Conservation (phyloP, 2,113 vertebrate genomes). For the Taxidea taxus region DNA sequence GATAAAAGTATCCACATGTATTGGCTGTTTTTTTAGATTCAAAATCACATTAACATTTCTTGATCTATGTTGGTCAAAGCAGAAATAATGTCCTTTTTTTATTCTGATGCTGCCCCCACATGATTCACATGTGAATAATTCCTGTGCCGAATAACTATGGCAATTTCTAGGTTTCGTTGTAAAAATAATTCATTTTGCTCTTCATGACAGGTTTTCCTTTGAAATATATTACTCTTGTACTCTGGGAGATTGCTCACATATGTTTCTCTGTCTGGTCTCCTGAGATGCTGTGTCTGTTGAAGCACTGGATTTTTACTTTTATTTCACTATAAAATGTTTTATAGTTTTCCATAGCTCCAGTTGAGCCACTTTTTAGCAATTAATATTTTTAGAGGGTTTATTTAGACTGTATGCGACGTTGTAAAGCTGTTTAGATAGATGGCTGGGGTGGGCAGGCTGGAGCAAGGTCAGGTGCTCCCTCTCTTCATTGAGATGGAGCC, state of each 20-base stretch:
- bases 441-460: background rate
- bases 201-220: background rate
- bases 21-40: slow-evolving; percentile 49
- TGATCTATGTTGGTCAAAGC: slow-evolving; percentile 34
- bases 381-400: slow-evolving; percentile 31
- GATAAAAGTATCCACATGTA: background rate
- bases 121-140: background rate
- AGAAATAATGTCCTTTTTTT: background rate
- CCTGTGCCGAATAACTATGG: background rate
- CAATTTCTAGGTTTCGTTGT: slow-evolving; percentile 15
- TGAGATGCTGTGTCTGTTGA: background rate
- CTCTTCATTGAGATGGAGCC: background rate
- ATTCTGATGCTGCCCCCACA: background rate
- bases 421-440: background rate
- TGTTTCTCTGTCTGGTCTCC: background rate
- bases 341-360: background rate
- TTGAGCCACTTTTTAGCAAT: slow-evolving; percentile 17
- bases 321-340: background rate
- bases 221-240: background rate
- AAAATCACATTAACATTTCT: slow-evolving; percentile 41
- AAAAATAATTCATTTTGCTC: slow-evolving; percentile 57
- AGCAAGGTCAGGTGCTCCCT: background rate
- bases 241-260: background rate
- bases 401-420: background rate
- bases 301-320: slow-evolving; percentile 29